phyloP scores from a whole-genome alignment of 2,113 vertebrate genomes.

The Emydura subglobosa region DNA sequence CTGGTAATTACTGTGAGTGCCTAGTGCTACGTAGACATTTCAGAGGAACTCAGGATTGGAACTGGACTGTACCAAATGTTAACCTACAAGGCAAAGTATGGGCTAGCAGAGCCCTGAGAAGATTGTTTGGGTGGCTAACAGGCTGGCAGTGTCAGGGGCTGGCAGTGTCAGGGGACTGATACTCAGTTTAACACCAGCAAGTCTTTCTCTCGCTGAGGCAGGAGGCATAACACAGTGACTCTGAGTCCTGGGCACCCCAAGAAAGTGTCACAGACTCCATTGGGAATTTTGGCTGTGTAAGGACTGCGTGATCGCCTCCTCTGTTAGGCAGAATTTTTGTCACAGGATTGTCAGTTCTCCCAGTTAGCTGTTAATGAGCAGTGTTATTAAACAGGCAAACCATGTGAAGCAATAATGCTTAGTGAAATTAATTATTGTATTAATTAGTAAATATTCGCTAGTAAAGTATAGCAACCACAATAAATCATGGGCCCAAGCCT shows the following conservation, averaged over 20 bases:
- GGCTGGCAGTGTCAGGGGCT: background rate
- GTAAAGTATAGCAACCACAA: background rate
- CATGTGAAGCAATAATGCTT: background rate
- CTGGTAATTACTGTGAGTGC: background rate
- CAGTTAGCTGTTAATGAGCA: constrained; percentile 44
- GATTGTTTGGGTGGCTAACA: background rate
- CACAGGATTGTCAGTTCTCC: constrained; percentile 7
- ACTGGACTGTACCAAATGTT: background rate
- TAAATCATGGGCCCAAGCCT: background rate
- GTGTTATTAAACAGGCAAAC: background rate
- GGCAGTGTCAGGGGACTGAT: background rate
- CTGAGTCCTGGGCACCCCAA: background rate
- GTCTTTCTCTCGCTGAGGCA: background rate
- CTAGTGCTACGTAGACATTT: background rate
- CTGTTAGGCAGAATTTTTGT: background rate
- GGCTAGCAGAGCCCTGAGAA: background rate
- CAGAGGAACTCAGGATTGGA: background rate
- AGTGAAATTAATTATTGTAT: background rate
- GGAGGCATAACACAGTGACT: background rate
- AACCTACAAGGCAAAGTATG: background rate
- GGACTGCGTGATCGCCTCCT: background rate
- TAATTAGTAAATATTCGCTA: background rate
- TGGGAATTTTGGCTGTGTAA: background rate
- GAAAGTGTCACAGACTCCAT: background rate
- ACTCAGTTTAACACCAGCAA: background rate